Evolutionary conservation across 2,797 vertebrate species (phyloP).

Genomic region (Chiloscyllium punctatum): DNA sequence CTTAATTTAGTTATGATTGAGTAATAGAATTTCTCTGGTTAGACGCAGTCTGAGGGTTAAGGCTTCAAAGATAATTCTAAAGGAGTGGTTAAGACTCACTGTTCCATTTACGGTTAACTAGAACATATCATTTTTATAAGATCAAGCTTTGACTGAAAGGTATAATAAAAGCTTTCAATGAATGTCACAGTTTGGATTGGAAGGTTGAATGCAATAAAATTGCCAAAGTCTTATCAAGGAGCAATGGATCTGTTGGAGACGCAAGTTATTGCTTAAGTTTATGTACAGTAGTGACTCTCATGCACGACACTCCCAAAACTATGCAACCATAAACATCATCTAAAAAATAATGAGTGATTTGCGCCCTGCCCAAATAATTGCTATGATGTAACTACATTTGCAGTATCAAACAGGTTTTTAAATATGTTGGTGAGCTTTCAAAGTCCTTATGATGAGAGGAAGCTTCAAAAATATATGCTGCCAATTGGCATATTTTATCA

Average conservation of each 20-base stretch:
- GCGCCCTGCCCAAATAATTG: not conserved
- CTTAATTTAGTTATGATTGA: not conserved
- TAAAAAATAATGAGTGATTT: not conserved
- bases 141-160: not conserved
- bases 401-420: not conserved
- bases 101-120: no score
- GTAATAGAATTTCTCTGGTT: not conserved
- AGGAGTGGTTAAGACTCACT: not conserved
- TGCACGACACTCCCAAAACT: constrained; percentile 6
- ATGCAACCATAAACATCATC: no score
- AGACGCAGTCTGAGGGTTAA: not conserved
- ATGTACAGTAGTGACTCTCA: not conserved
- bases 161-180: not conserved
- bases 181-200: not conserved
- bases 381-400: not conserved
- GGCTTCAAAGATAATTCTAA: not conserved
- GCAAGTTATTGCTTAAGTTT: not conserved
- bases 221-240: not conserved
- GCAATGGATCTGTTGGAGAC: not conserved
- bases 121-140: not conserved
- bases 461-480: not conserved
- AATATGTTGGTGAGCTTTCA: not conserved
- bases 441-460: not conserved
- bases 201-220: not conserved
- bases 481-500: not conserved